Conservation (phyloP, 2,113 vertebrate species). For the Marmota flaviventris region DNA sequence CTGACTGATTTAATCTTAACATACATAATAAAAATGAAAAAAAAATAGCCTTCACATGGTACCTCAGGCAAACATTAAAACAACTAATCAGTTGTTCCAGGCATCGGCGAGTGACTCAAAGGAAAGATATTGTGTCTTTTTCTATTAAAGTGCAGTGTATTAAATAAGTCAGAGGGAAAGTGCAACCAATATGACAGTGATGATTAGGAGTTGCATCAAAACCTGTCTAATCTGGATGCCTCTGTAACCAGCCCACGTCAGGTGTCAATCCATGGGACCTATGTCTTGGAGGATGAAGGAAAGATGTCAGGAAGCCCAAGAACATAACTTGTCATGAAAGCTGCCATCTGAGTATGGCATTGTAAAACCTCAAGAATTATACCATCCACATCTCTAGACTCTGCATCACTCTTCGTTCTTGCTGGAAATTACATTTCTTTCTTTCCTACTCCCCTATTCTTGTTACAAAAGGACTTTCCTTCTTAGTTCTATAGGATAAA, state of each 20-base stretch:
- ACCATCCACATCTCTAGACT: not conserved
- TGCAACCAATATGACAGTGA: not conserved
- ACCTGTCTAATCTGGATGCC: not conserved
- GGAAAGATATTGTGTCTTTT: not conserved
- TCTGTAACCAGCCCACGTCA: not conserved
- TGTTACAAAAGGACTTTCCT: not conserved
- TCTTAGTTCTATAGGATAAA: not conserved
- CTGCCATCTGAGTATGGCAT: not conserved
- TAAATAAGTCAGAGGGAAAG: not conserved
- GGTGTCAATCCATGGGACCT: accelerated
- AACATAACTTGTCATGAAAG: not conserved
- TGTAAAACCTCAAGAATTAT: not conserved
- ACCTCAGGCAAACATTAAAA: not conserved
- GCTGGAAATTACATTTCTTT: not conserved
- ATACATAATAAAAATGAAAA: not conserved
- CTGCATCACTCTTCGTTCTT: not conserved
- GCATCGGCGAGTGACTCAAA: not conserved
- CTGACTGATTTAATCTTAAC: not conserved
- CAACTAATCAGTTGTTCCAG: not conserved
- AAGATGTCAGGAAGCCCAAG: not conserved
- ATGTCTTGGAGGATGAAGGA: not conserved
- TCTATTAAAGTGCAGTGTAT: not conserved
- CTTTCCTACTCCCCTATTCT: not conserved
- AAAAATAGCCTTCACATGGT: not conserved
- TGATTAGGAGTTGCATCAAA: not conserved